Percentiles rank a stretch among this genome's conserved stretches.
phyloP scores from a whole-genome alignment of 2,888 invertebrate species.

The Mantis religiosa region DNA sequence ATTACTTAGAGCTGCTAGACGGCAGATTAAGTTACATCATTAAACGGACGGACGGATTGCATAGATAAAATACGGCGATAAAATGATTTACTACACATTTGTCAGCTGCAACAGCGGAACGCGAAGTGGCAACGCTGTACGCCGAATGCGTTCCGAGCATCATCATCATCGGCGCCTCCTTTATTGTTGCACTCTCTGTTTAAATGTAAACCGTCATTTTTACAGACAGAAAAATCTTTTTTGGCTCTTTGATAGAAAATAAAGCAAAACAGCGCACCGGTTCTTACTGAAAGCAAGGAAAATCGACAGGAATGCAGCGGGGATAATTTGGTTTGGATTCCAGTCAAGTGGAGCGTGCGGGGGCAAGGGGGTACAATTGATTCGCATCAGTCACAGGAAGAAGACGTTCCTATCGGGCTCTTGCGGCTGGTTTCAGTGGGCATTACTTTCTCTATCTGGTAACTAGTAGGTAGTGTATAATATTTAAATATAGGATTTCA shows the following conservation, averaged over 20 bases:
- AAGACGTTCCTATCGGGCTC: not conserved
- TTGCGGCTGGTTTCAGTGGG: not conserved
- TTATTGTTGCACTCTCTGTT: not conserved
- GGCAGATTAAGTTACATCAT: no score
- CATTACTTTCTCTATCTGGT: no score
- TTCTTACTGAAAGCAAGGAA: not conserved
- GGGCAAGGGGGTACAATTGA: not conserved
- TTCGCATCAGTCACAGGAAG: not conserved
- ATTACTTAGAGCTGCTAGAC: no score
- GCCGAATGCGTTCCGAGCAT: not conserved
- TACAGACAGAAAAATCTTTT: constrained; percentile 15
- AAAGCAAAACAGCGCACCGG: not conserved
- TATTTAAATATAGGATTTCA: no score
- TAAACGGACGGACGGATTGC: no score
- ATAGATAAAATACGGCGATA: no score
- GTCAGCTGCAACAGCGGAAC: no score
- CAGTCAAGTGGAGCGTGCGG: not conserved
- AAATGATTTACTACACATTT: no score
- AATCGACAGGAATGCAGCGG: constrained; percentile 11
- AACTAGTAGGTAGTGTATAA: no score
- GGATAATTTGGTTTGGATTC: constrained; percentile 13
- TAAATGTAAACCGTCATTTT: constrained; percentile 10
- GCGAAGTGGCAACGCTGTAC: not conserved
- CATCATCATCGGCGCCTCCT: not conserved
- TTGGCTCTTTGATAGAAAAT: constrained; percentile 15